These are phyloP conservation scores for Oxyura jamaicensis DNA, from an alignment of 2,113 vertebrate species.

Conservation along the genomic window DNA sequence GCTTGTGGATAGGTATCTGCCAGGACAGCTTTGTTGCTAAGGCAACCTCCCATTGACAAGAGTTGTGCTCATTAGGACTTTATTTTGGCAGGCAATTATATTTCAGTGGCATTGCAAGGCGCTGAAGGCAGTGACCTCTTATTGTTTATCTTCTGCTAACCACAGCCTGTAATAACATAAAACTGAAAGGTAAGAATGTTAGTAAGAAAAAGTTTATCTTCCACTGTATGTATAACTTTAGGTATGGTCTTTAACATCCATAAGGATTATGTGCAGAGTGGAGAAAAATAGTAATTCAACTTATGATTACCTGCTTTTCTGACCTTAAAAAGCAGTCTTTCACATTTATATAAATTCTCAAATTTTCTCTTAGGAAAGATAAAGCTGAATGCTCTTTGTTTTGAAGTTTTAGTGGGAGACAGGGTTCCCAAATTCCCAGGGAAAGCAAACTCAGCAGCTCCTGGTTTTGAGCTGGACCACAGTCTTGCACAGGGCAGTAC, in stretches of 20 bases:
- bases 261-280: neutral
- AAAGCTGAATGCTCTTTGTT: neutral
- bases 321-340: neutral
- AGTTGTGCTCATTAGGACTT: slow-evolving; percentile 39
- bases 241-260: neutral
- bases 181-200: neutral
- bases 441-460: neutral
- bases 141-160: slow-evolving; percentile 7
- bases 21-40: slow-evolving; percentile 1
- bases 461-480: neutral
- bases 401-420: neutral
- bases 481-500: neutral
- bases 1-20: neutral
- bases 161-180: neutral
- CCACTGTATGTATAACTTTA: neutral
- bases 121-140: slow-evolving; percentile 5
- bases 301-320: neutral
- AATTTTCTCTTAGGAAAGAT: neutral
- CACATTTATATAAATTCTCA: neutral
- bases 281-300: neutral
- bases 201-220: neutral
- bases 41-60: neutral
- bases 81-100: slow-evolving; percentile 36
- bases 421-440: neutral
- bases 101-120: neutral